These are phyloP conservation scores for Lymantria monacha DNA, from an alignment of 2,888 invertebrate genomes.

Conservation along the genomic window DNA sequence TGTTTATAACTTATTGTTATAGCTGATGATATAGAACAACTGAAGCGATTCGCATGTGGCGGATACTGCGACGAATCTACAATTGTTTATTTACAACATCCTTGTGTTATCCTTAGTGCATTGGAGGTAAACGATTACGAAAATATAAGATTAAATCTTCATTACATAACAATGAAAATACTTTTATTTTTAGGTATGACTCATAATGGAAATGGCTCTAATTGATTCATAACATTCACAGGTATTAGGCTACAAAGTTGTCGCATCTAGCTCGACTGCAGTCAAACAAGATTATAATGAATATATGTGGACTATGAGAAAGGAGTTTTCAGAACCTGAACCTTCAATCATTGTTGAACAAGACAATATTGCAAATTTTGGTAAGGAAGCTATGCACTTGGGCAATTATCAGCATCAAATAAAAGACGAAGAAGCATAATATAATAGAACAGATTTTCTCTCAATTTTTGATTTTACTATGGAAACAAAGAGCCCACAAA, in stretches of 20 bases:
- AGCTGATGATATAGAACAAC: slow-evolving; percentile 90
- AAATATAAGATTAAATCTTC: neutral
- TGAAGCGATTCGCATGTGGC: slow-evolving; percentile 91
- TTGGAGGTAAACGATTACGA: slow-evolving; percentile 83
- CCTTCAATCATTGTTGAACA: slow-evolving; percentile 84
- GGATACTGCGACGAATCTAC: slow-evolving; percentile 93
- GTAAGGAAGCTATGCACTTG: slow-evolving; percentile 81
- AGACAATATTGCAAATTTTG: slow-evolving; percentile 84
- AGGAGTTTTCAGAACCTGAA: slow-evolving; percentile 92
- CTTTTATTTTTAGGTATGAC: slow-evolving; percentile 22
- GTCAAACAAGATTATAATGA: slow-evolving; percentile 94
- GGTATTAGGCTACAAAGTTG: slow-evolving; percentile 94
- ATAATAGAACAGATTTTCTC: slow-evolving; percentile 18
- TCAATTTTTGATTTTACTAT: slow-evolving; percentile 43
- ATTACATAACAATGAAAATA: neutral
- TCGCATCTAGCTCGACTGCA: slow-evolving; percentile 92
- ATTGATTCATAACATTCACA: slow-evolving; percentile 46
- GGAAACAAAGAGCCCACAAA: slow-evolving; percentile 66
- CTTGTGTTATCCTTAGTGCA: slow-evolving; percentile 92
- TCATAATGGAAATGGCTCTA: slow-evolving; percentile 17
- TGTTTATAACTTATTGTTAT: slow-evolving; percentile 19
- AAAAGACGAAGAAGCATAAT: slow-evolving; percentile 75
- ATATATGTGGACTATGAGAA: slow-evolving; percentile 97
- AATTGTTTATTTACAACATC: slow-evolving; percentile 93
- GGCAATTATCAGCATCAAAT: slow-evolving; percentile 64